Evolutionary conservation across 2,888 invertebrate genomes (phyloP), one percentile per base, ranked within the genome.

Genomic region (Neria commutata): DNA sequence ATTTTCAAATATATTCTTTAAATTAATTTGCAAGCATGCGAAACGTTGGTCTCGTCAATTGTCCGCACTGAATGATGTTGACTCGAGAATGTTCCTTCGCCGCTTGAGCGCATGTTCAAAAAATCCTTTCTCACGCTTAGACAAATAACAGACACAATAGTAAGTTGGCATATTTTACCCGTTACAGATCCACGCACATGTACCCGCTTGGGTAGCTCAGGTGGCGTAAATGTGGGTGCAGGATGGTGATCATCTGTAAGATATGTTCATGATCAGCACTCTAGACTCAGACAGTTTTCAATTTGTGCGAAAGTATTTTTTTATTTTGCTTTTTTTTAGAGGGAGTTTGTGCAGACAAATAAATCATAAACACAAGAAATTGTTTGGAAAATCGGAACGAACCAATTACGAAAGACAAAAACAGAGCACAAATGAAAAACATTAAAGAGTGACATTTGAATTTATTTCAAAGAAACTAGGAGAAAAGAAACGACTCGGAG

Each of bases 141-240:
- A n/a, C n/a, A n/a, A n/a, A n/a, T n/a, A n/a, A 42, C 16, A 42
- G 26, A 56, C 19, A 42, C 40, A 25, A 48, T 42, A 23, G 17
- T 40, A 42, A 11, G 14, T 42, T 19, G 21, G 21, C 47, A 8
- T 56, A 55, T 67, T 74, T 78, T 78, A 78, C 78, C 81, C 79
- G 81, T 79, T 77, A 85, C 79, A 76, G 85, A 86, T 94, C 94
- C 94, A 93, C 94, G 90, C 86, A 94, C 91, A 91, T 94, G 94
- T 90, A 94, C 93, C 91, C 94, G 92, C 91, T 95, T 95, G 88
- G 95, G 95, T 89, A 95, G 92, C 91, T 95, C 95, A 89, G 95
- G 95, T 88, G 95, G 95, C 87, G 95, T 95, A 89, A 94, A 95
- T 87, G 95, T 94, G 86, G 95, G 94, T 88, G 94, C 93, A 89